phyloP scores from a whole-genome alignment of 2,797 vertebrate species.

The Xenopus petersii region DNA sequence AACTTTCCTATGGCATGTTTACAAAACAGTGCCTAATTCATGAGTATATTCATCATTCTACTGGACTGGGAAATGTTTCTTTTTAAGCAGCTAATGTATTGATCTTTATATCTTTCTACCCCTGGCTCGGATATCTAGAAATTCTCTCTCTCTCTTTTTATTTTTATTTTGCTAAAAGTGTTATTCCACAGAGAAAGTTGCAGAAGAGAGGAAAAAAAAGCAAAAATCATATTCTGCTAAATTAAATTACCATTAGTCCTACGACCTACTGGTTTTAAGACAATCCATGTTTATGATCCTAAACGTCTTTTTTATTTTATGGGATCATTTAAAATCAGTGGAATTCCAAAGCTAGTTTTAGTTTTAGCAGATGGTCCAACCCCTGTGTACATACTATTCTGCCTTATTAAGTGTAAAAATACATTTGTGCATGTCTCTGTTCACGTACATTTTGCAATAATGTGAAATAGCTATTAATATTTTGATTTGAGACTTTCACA shows the following conservation, averaged over 20 bases:
- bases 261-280: slow-evolving; percentile 5
- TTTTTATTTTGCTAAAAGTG: not conserved
- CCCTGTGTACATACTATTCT: too few species aligned
- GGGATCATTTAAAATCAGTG: slow-evolving; percentile 17
- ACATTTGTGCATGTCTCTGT: too few species aligned
- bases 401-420: too few species aligned
- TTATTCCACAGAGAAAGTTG: slow-evolving; percentile 3
- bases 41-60: slow-evolving; percentile 2
- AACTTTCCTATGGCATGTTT: not conserved
- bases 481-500: too few species aligned
- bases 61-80: slow-evolving; percentile 18
- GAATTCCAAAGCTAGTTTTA: slow-evolving; percentile 51
- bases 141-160: not conserved
- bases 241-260: not conserved
- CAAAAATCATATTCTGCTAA: not conserved
- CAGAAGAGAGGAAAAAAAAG: not conserved
- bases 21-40: slow-evolving; percentile 10
- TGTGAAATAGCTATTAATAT: too few species aligned
- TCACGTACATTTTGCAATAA: too few species aligned
- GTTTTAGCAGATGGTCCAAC: slow-evolving; percentile 53
- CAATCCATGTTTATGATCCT: slow-evolving; percentile 4
- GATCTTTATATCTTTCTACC: slow-evolving; percentile 19
- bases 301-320: slow-evolving; percentile 26
- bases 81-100: slow-evolving; percentile 43
- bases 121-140: slow-evolving; percentile 18